Percentiles rank a stretch among this genome's conserved stretches.
Evolutionary conservation across 2,797 vertebrate species (phyloP).

Genomic region (Phalloptychus januarius): DNA sequence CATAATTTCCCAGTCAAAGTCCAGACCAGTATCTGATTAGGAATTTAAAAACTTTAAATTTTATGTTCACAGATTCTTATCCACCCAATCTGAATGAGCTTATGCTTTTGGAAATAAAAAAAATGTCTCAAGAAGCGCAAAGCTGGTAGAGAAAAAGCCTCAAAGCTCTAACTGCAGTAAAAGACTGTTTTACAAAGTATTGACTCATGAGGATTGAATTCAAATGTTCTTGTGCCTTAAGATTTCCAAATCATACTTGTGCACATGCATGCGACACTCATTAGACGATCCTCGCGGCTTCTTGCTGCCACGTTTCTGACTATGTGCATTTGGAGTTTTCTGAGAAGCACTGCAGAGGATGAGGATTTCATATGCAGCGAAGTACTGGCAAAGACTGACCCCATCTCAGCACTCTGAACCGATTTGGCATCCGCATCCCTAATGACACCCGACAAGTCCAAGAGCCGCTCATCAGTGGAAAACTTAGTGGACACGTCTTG

Average conservation of each 20-base stretch:
- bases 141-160: background rate
- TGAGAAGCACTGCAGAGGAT: conserved; percentile 46
- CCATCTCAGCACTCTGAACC: conserved; percentile 56
- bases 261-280: conserved; percentile 22
- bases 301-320: conserved; percentile 44
- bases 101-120: background rate
- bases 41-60: background rate
- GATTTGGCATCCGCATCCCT: conserved; percentile 67
- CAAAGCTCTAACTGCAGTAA: background rate
- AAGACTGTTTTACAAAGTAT: background rate
- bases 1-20: background rate
- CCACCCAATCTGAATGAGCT: background rate
- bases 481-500: conserved; percentile 70
- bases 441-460: conserved; percentile 75
- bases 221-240: conserved; percentile 26
- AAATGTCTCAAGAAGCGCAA: background rate
- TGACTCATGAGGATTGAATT: background rate
- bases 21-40: background rate
- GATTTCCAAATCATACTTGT: conserved; percentile 16
- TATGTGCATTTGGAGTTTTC: conserved; percentile 55
- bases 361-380: conserved; percentile 58
- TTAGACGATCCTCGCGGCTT: conserved; percentile 35
- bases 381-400: conserved; percentile 56
- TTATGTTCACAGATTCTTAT: background rate
- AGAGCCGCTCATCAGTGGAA: conserved; percentile 70